Evolutionary conservation across 2,113 vertebrate species (phyloP).

Genomic region (Pygoscelis antarcticus): DNA sequence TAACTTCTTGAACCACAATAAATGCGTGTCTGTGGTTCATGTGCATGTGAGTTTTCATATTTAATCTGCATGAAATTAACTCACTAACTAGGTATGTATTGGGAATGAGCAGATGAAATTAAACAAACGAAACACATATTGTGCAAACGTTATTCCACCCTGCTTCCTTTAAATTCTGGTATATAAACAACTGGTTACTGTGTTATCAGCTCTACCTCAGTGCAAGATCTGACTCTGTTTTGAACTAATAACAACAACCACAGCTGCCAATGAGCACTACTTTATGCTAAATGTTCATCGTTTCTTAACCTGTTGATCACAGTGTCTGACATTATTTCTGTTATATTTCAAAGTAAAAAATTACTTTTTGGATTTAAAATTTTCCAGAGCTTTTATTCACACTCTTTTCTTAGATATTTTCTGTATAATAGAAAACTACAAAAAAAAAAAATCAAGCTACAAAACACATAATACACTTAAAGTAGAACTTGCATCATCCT

Average conservation of each 20-base stretch:
- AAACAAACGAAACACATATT: background rate
- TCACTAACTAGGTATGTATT: background rate
- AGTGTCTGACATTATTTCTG: background rate
- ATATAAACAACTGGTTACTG: background rate
- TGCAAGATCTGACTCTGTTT: background rate
- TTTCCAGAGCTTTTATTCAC: background rate
- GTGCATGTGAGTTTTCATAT: background rate
- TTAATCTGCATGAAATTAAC: background rate
- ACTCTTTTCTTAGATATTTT: background rate
- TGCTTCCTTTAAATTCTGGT: background rate
- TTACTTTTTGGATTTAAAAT: background rate
- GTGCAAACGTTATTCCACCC: background rate
- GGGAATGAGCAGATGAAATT: background rate
- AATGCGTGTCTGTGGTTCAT: fast-evolving
- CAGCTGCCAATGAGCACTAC: background rate
- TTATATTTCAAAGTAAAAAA: background rate
- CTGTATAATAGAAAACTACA: background rate
- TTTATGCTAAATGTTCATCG: background rate
- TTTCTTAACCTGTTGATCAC: background rate
- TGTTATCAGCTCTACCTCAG: background rate
- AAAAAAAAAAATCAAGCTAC: background rate
- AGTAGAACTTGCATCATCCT: background rate
- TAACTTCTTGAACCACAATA: background rate
- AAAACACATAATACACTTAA: background rate
- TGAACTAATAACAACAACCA: background rate